Conservation (phyloP, 1,140 invertebrate genomes). For the Euwallacea fornicatus region DNA sequence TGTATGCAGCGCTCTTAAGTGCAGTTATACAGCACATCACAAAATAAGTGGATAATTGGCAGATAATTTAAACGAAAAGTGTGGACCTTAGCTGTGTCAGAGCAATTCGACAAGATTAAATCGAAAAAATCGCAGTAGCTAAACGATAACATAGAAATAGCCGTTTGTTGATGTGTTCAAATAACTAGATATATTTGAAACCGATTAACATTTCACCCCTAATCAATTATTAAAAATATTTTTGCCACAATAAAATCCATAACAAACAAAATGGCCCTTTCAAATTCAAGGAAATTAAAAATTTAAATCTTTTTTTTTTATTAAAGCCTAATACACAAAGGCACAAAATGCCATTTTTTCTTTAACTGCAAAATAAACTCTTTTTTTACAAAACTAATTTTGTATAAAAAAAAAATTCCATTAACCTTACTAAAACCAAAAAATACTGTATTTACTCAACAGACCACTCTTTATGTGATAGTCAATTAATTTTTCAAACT, state of each 20-base stretch:
- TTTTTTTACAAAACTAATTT: slow-evolving; percentile 56
- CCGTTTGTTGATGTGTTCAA: no score
- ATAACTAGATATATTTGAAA: slow-evolving; percentile 67
- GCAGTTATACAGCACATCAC: no score
- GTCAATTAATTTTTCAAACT: slow-evolving; percentile 53
- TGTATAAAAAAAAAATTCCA: slow-evolving; percentile 54
- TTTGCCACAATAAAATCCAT: slow-evolving; percentile 58
- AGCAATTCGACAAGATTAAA: no score
- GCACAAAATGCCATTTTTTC: slow-evolving; percentile 61
- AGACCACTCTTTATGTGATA: slow-evolving; percentile 37
- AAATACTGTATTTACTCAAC: slow-evolving; percentile 50
- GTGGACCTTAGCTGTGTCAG: no score
- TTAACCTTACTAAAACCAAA: slow-evolving; percentile 54
- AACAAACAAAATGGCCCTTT: slow-evolving; percentile 58
- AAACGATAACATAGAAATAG: no score
- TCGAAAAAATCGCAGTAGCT: no score
- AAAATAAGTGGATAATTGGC: no score
- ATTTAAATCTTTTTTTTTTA: slow-evolving; percentile 56
- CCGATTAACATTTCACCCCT: slow-evolving; percentile 64
- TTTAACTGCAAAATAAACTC: slow-evolving; percentile 40
- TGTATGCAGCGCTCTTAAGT: no score
- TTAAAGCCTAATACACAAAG: slow-evolving; percentile 68
- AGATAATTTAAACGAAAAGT: no score
- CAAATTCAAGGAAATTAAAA: slow-evolving; percentile 59
- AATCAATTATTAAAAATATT: slow-evolving; percentile 62